phyloP scores from a whole-genome alignment of 2,888 invertebrate species.

The Acleris laterana region DNA sequence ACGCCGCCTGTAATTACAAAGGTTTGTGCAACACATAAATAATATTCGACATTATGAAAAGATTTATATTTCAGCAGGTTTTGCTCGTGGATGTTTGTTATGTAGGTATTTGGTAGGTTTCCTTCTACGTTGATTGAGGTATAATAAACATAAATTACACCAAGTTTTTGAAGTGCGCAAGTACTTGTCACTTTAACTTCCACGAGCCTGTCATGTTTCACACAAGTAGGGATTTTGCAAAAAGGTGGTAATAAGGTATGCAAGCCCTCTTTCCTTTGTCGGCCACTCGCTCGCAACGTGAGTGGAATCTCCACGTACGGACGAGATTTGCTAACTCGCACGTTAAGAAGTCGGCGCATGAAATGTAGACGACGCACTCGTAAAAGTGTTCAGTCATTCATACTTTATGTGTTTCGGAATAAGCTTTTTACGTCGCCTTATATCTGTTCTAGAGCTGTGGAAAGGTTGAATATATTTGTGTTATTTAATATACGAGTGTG shows the following conservation, averaged over 20 bases:
- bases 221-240: constrained; percentile 80
- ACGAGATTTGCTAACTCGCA: constrained; percentile 69
- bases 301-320: constrained; percentile 66
- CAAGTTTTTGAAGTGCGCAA: constrained; percentile 14
- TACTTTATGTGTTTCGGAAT: constrained; percentile 46
- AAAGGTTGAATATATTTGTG: constrained; percentile 34
- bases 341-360: constrained; percentile 65
- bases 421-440: constrained; percentile 47
- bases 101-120: too few species aligned
- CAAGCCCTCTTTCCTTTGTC: constrained; percentile 83
- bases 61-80: too few species aligned
- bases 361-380: constrained; percentile 65
- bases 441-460: constrained; percentile 23
- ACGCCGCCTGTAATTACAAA: too few species aligned
- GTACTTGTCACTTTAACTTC: constrained; percentile 72
- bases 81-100: too few species aligned
- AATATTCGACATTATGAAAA: neutral
- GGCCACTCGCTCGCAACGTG: constrained; percentile 81
- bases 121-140: constrained; percentile 2
- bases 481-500: constrained; percentile 48
- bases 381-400: constrained; percentile 70
- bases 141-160: constrained; percentile 16
- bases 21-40: neutral
- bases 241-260: constrained; percentile 84
- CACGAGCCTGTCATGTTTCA: constrained; percentile 74